Conservation (phyloP, 2,113 vertebrate species). For the Hydrolagus affinis region DNA sequence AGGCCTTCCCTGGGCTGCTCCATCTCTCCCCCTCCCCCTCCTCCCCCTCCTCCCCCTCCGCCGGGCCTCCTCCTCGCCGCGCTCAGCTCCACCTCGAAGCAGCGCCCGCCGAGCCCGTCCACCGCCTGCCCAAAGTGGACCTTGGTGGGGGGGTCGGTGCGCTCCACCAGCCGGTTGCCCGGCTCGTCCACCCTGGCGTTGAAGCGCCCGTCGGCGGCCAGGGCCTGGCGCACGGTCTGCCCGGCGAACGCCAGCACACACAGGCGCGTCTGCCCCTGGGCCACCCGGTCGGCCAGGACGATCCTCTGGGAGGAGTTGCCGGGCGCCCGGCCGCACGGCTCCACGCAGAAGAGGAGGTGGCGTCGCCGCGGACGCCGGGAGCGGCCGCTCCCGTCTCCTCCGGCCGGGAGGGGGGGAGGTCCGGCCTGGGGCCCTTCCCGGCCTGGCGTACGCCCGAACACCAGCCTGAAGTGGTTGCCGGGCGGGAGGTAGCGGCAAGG, state of each 20-base stretch:
- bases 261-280: slow-evolving; percentile 12
- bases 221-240: background rate
- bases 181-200: background rate
- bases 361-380: background rate
- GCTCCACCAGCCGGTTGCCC: slow-evolving; percentile 7
- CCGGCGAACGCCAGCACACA: slow-evolving; percentile 7
- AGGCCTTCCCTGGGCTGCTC: background rate
- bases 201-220: background rate
- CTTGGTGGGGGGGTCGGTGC: background rate
- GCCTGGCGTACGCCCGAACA: background rate
- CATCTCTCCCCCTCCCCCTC: too few relatives aligned
- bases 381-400: background rate
- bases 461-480: background rate
- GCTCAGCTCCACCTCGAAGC: slow-evolving; percentile 16
- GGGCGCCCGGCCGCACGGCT: background rate
- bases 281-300: background rate
- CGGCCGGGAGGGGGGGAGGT: background rate
- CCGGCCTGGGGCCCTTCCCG: background rate
- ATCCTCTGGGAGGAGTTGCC: background rate
- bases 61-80: background rate
- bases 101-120: background rate
- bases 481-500: background rate
- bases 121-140: background rate
- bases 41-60: too few relatives aligned
- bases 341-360: slow-evolving; percentile 17